Percentiles rank a stretch among this genome's conserved stretches.
Conservation (phyloP, 2,797 vertebrate genomes). For the Chrosomus eos region DNA sequence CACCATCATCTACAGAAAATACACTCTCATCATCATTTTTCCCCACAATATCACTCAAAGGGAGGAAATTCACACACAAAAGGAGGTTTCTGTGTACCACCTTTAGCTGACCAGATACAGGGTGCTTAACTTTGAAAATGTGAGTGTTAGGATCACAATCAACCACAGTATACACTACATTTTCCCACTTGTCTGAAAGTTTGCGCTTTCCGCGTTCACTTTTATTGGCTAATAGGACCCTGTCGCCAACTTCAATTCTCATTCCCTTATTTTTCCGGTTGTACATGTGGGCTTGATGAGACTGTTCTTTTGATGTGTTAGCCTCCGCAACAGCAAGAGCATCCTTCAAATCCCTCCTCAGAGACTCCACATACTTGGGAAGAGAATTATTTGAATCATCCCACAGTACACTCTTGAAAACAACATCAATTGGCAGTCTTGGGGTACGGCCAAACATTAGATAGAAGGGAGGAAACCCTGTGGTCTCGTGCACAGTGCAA, state of each 20-base stretch:
- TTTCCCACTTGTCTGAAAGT: background rate
- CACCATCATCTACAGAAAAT: background rate
- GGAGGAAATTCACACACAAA: background rate
- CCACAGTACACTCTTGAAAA: background rate
- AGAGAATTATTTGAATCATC: background rate
- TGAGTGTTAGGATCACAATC: background rate
- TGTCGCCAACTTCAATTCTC: background rate
- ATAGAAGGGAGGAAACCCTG: background rate
- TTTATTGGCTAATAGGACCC: background rate
- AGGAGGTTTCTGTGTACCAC: conserved; percentile 11
- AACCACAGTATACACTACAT: conserved; percentile 7
- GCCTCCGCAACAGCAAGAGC: background rate
- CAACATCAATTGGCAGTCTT: background rate
- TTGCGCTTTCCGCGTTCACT: background rate
- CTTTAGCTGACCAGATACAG: background rate
- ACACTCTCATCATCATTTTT: background rate
- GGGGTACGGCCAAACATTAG: background rate
- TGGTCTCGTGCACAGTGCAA: background rate
- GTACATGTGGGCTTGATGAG: background rate
- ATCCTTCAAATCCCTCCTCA: background rate
- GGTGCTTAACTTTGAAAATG: conserved; percentile 5
- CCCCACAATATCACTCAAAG: background rate
- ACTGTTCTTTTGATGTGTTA: background rate
- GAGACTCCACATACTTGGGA: background rate
- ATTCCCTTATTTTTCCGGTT: background rate